phyloP scores from a whole-genome alignment of 2,888 invertebrate genomes.

The Drosophila testacea region DNA sequence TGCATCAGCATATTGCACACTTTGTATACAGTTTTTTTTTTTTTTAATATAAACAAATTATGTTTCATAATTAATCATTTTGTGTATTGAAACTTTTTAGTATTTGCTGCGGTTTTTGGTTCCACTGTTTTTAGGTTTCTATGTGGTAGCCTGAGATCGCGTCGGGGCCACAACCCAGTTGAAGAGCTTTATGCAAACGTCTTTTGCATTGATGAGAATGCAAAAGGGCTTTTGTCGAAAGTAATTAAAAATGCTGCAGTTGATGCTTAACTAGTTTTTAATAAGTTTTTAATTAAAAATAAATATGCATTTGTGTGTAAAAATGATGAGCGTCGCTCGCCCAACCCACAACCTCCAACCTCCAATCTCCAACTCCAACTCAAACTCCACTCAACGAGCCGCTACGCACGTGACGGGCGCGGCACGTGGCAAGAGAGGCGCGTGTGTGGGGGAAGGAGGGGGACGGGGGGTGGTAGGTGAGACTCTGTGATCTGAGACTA shows the following conservation, averaged over 20 bases:
- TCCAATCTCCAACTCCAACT: constrained; percentile 4
- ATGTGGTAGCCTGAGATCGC: constrained; percentile 14
- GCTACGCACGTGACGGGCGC: constrained; percentile 57
- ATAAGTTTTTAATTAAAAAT: constrained; percentile 81
- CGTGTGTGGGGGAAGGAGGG: not conserved
- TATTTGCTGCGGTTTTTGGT: not conserved
- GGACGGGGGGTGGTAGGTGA: not conserved
- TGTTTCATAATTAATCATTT: not conserved
- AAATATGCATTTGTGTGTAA: constrained; percentile 80
- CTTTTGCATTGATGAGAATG: constrained; percentile 79
- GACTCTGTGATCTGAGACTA: constrained; percentile 33
- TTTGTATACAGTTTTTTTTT: not conserved
- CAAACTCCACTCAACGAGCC: constrained; percentile 10
- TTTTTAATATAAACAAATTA: not conserved
- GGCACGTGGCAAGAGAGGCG: constrained; percentile 48
- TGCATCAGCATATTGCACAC: not conserved
- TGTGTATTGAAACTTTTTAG: constrained; percentile 4
- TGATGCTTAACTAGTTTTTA: constrained; percentile 81
- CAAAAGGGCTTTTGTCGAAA: constrained; percentile 68
- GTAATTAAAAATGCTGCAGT: constrained; percentile 80
- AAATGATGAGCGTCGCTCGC: constrained; percentile 67
- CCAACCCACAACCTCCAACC: constrained; percentile 14
- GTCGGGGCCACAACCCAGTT: constrained; percentile 40
- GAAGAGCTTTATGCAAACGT: constrained; percentile 76
- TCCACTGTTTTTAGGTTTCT: constrained; percentile 45